Evolutionary conservation across 2,113 vertebrate genomes (phyloP).

Genomic region (Chascanopsetta lugubris): DNA sequence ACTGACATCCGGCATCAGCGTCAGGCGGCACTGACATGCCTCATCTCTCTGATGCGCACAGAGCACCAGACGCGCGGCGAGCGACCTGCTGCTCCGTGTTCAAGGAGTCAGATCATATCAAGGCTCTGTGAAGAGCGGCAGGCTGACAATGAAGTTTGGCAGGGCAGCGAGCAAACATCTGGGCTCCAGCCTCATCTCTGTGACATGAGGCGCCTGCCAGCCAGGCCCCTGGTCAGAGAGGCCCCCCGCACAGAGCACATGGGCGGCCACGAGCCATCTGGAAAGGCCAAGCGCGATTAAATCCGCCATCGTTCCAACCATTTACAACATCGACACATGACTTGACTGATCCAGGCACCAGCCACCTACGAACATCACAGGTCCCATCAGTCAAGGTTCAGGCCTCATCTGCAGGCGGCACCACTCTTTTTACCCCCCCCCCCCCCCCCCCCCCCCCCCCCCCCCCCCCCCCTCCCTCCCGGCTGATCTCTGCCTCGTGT

Average conservation of each 20-base stretch:
- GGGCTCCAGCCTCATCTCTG: conserved; percentile 61
- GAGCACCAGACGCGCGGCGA: neutral
- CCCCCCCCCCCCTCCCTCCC: neutral
- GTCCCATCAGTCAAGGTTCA: conserved; percentile 23
- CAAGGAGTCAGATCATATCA: conserved; percentile 65
- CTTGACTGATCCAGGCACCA: conserved; percentile 31
- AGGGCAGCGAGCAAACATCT: conserved; percentile 63
- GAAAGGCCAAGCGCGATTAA: conserved; percentile 63
- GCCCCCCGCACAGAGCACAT: conserved; percentile 32
- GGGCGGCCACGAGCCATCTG: conserved; percentile 36
- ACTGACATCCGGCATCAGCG: conserved; percentile 64
- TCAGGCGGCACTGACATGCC: conserved; percentile 42
- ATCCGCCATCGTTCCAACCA: conserved; percentile 26
- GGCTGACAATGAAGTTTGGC: conserved; percentile 59
- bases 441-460: no score
- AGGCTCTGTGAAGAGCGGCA: conserved; percentile 49
- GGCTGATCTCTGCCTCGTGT: conserved; percentile 38
- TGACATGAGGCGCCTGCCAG: conserved; percentile 61
- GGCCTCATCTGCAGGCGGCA: neutral
- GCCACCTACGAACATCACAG: conserved; percentile 31
- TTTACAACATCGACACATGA: conserved; percentile 50
- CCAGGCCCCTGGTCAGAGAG: conserved; percentile 41
- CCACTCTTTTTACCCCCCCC: conserved; percentile 10
- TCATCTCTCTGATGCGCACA: conserved; percentile 26
- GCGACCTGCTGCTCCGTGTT: conserved; percentile 13